Conservation (phyloP, 2,888 invertebrate genomes). For the Temnothorax rugatulus region DNA sequence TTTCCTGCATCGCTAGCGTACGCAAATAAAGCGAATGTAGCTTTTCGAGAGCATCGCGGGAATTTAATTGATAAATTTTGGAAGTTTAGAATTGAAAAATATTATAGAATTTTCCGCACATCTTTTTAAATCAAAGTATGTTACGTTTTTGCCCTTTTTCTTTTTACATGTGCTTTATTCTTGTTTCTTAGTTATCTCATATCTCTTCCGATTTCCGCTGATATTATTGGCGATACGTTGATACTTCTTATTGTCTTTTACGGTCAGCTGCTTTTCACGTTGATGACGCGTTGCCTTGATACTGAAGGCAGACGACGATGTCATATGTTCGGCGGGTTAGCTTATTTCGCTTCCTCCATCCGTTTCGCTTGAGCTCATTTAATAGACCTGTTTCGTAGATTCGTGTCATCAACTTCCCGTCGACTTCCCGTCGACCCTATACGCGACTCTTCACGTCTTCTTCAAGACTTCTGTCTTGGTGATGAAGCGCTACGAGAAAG, state of each 20-base stretch:
- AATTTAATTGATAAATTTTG: constrained; percentile 1
- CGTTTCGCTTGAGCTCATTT: constrained; percentile 37
- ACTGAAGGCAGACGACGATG: neutral
- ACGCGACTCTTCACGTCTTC: constrained; percentile 14
- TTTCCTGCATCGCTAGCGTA: neutral
- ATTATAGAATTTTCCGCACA: neutral
- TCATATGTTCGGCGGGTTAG: constrained; percentile 15
- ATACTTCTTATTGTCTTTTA: constrained; percentile 41
- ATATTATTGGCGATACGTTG: constrained; percentile 30
- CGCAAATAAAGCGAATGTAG: neutral
- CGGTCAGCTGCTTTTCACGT: constrained; percentile 39
- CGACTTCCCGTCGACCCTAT: neutral
- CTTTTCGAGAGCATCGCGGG: neutral
- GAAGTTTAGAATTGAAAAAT: neutral
- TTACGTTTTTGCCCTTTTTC: neutral
- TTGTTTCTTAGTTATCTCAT: constrained; percentile 17
- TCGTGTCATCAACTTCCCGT: constrained; percentile 28
- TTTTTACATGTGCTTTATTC: neutral
- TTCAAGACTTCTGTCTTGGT: constrained; percentile 23
- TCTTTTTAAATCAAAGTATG: neutral
- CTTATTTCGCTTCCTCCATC: constrained; percentile 17
- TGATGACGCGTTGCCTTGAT: constrained; percentile 29
- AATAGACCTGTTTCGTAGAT: constrained; percentile 43
- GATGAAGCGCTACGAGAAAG: constrained; percentile 41
- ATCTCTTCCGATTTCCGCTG: neutral